Evolutionary conservation across 2,797 vertebrate genomes (phyloP), one percentile per base, ranked within the genome.

Genomic region (Neosilurus mollespiculum): DNA sequence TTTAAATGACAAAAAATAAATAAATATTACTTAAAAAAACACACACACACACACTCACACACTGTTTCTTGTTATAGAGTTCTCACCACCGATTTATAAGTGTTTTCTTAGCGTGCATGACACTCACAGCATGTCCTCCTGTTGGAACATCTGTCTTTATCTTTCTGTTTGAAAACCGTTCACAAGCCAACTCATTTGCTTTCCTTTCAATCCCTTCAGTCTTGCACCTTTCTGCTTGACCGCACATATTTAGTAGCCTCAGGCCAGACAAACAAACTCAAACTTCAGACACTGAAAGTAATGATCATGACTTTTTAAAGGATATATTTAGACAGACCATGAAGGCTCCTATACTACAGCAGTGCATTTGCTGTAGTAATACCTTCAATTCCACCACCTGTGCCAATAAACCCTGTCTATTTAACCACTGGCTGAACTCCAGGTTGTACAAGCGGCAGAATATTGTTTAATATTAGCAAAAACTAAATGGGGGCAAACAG

Each of bases 131-230:
- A 64, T 22, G 69, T 59, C 73, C 53, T 26, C 34, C 54, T 37
- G 12, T 11, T 59, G 59, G 34, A 83, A 70, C 82, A 78, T 84
- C 69, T 56, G 67, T 71, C 75, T 61, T 49, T 78, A 66, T 26
- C 56, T 64, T 10, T 69, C 71, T 65, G 72, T 51, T 49, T 20
- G 16, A 64, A 64, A n/a, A 24, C 49, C 37, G 18, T 65, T 16
- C 76, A 64, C 37, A 51, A 49, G 37, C 18, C 30, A 24, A 26
- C 51, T 80, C 26, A 65, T 51, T 49, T 37, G 5, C 56, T 7
- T 76, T 16, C 18, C 26, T 58, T 76, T 37, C 54, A 9, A 8
- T 34, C 11, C 9, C 16, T 30, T 56, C 5, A 73, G 51, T 20
- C 53, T 56, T 11, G 24, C 18, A 43, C 15, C 49, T 72, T 43